Evolutionary conservation across 1,140 invertebrate species (phyloP).

Genomic region (Dendrolimus punctatus): DNA sequence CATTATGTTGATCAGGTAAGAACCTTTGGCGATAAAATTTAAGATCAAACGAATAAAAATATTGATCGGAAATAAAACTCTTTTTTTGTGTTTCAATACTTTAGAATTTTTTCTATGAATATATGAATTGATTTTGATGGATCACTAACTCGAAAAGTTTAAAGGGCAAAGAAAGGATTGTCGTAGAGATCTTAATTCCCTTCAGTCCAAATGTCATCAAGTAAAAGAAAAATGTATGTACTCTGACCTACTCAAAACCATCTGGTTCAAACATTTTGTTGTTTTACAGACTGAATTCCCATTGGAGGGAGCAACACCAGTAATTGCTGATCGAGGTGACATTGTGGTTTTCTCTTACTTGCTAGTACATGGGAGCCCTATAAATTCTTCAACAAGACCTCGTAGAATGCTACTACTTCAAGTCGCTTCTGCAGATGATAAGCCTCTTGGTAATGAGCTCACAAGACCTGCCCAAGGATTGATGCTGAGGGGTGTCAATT

Average conservation of each 20-base stretch:
- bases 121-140: too few species aligned
- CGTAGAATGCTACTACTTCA: constrained; percentile 75
- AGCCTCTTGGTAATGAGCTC: too few species aligned
- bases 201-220: not conserved
- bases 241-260: not conserved
- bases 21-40: too few species aligned
- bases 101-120: too few species aligned
- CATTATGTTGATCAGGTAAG: constrained; percentile 73
- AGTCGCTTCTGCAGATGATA: too few species aligned
- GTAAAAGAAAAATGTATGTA: not conserved
- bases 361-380: constrained; percentile 73
- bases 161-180: too few species aligned
- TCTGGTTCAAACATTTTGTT: constrained; percentile 4
- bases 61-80: not conserved
- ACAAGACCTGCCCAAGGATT: too few species aligned
- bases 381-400: constrained; percentile 61
- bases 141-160: too few species aligned
- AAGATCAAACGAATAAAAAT: not conserved
- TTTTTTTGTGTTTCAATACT: not conserved
- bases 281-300: constrained; percentile 58
- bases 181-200: too few species aligned
- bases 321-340: constrained; percentile 67
- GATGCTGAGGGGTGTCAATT: too few species aligned
- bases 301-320: constrained; percentile 64
- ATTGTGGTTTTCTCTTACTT: constrained; percentile 74